These are phyloP conservation scores for Oryzias sinensis DNA, from an alignment of 2,797 vertebrate species.

Conservation along the genomic window DNA sequence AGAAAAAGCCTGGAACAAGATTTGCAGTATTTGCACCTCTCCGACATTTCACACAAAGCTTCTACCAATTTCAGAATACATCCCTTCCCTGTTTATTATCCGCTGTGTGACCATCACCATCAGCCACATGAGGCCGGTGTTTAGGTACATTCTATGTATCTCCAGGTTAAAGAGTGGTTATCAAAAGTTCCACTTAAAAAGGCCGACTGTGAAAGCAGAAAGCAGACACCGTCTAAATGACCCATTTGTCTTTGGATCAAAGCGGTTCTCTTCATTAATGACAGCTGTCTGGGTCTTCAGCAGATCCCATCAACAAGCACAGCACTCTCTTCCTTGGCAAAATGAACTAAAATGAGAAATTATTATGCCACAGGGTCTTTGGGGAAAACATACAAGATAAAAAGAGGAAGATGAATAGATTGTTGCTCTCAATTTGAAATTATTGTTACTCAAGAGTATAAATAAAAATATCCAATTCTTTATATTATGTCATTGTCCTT, in stretches of 20 bases:
- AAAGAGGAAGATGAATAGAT: slow-evolving; percentile 48
- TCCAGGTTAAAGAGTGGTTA: too few relatives aligned
- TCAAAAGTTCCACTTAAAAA: neutral
- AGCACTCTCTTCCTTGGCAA: slow-evolving; percentile 70
- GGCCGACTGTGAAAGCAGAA: slow-evolving; percentile 48
- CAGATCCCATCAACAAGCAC: slow-evolving; percentile 75
- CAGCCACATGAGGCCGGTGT: too few relatives aligned
- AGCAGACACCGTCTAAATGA: slow-evolving; percentile 74
- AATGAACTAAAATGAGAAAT: slow-evolving; percentile 75
- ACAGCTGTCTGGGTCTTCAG: slow-evolving; percentile 77
- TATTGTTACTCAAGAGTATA: slow-evolving; percentile 38
- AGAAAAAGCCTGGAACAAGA: too few relatives aligned
- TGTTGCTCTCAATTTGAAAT: slow-evolving; percentile 38
- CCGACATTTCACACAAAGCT: too few relatives aligned
- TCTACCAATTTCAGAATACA: too few relatives aligned
- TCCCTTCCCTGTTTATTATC: too few relatives aligned
- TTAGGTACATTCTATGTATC: too few relatives aligned
- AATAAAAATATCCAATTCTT: slow-evolving; percentile 25
- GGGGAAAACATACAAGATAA: slow-evolving; percentile 58
- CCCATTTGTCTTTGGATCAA: slow-evolving; percentile 80
- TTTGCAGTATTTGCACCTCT: too few relatives aligned
- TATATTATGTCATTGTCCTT: slow-evolving; percentile 4
- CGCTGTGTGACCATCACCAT: too few relatives aligned
- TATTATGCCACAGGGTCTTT: slow-evolving; percentile 61
- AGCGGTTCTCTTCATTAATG: slow-evolving; percentile 80